Evolutionary conservation across 2,888 invertebrate genomes (phyloP).

Genomic region (Agrotis puta): DNA sequence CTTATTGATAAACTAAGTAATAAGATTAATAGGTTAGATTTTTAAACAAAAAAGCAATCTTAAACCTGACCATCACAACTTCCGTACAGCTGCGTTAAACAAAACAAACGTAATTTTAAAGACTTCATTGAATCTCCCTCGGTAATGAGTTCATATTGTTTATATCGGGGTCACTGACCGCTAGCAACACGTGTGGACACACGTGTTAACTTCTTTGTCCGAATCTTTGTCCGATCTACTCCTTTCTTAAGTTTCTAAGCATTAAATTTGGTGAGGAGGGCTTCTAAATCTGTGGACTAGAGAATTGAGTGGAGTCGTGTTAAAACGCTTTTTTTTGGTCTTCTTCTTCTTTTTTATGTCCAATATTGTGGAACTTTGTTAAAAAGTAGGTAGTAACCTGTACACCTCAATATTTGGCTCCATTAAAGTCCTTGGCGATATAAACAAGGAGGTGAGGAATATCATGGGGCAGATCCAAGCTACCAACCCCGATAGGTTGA

Average conservation of each 20-base stretch:
- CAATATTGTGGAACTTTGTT: too few relatives aligned
- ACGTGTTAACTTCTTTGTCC: conserved; percentile 84
- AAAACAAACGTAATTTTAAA: conserved; percentile 68
- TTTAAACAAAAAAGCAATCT: conserved; percentile 15
- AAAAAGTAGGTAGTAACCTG: too few relatives aligned
- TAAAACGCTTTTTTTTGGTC: not conserved
- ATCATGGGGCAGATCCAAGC: too few relatives aligned
- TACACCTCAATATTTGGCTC: too few relatives aligned
- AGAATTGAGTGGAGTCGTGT: conserved; percentile 61
- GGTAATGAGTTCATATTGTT: conserved; percentile 82
- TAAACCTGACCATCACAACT: conserved; percentile 71
- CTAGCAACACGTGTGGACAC: conserved; percentile 82
- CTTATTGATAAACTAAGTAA: conserved; percentile 16
- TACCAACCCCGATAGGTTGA: too few relatives aligned
- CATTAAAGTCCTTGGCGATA: too few relatives aligned
- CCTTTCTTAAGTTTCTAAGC: conserved; percentile 80
- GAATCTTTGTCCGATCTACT: conserved; percentile 80
- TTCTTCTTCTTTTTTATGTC: too few relatives aligned
- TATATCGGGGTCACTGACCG: conserved; percentile 79
- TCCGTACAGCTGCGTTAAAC: conserved; percentile 81
- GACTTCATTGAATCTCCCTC: conserved; percentile 63
- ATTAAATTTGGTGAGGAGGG: conserved; percentile 83
- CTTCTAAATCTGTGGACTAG: conserved; percentile 69
- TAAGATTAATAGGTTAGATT: not conserved
- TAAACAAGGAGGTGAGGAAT: too few relatives aligned